A percentile compares a stretch with the other conserved stretches of the same genome.
phyloP scores from a whole-genome alignment of 2,113 vertebrate species.

The Tetrax tetrax region DNA sequence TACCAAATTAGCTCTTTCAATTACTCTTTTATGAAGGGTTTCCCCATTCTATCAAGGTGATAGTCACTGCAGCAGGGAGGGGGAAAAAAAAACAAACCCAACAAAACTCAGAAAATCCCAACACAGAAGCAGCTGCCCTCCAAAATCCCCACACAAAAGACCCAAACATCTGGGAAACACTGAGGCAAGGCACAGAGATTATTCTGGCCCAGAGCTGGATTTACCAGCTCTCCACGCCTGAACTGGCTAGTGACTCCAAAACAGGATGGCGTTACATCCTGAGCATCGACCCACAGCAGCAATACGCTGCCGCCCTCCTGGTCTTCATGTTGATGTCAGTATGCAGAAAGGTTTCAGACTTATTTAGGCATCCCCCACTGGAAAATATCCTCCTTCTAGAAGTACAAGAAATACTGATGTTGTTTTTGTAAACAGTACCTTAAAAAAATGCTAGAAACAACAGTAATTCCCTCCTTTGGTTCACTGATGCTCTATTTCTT shows the following conservation, averaged over 20 bases:
- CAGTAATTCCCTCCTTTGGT: background rate
- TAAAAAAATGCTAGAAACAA: background rate
- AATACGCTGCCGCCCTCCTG: accelerated
- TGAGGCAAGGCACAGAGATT: accelerated
- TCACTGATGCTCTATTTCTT: background rate
- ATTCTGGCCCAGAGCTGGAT: background rate
- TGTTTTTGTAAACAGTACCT: background rate
- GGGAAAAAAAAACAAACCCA: background rate
- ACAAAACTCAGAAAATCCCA: background rate
- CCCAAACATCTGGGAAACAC: background rate
- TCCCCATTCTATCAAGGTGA: background rate
- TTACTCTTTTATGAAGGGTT: background rate
- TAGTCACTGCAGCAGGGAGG: background rate
- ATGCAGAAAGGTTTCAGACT: background rate
- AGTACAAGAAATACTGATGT: background rate
- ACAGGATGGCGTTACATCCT: background rate
- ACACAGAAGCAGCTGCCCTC: background rate
- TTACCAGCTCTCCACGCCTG: background rate
- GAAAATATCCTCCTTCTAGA: background rate
- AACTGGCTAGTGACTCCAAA: background rate
- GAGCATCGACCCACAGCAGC: background rate
- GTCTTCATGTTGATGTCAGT: background rate
- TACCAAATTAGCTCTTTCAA: background rate
- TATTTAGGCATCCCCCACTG: background rate
- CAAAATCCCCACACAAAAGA: background rate